Evolutionary conservation across 1,140 invertebrate genomes (phyloP), one percentile per base, ranked within the genome.

Genomic region (Philaenus spumarius): DNA sequence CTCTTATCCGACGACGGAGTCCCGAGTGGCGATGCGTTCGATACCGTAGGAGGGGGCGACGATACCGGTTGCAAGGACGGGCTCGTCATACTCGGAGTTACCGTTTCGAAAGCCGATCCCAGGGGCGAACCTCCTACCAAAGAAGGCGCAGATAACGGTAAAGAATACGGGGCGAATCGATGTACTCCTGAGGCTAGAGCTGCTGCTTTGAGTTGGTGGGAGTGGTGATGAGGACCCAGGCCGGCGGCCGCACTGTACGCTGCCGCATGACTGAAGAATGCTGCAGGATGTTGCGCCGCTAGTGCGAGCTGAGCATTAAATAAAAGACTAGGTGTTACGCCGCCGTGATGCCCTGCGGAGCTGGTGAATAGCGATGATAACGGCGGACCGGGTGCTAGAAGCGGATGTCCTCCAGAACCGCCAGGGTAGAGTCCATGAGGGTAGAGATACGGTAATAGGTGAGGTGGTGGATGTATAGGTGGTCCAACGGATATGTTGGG

Each of bases 401-500:
- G 81, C 1, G 79, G 84, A 4, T 69, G 66, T 1, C 77, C 75
- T 5, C 67, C 72, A 4, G 67, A 63, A 2, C 80, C 78, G 11
- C 80, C 76, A 5, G 87, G 86, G 73, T 93, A 93, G 48, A 94
- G 74, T 1, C 87, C 89, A 30, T 67, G 15, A 84, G 87, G 86
- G 70, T 93, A 93, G 14, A 95, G 81, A 77, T 93, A 95, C 55
- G 90, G 91, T 62, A 94, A 75, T 47, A 93, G 77, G 69, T 84
- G 82, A 35, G 82, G 81, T 14, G 88, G 88, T 11, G 89, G 90
- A 67, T 93, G 89, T 11, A 92, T 84, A 7, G 91, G 90, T 17
- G 90, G 90, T 9, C 91, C 90, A 3, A 93, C 84, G 5, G 86
- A 90, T 20, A 93, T 90, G 73, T 92, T 91, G 2, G 89, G 88